Conservation (phyloP, 2,888 invertebrate species). For the Drosophila dives region DNA sequence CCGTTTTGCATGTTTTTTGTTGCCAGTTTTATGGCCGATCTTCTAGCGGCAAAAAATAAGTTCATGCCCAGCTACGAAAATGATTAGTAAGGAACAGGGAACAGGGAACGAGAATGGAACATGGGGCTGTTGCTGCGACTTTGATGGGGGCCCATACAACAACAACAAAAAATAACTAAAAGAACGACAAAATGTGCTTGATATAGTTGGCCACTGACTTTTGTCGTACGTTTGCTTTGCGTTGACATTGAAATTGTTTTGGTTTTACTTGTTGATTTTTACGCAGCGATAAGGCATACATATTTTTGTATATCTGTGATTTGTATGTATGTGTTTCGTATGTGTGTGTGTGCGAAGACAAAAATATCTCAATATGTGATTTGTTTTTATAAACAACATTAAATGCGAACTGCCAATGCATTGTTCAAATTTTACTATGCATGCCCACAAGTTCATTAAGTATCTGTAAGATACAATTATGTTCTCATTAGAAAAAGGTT, state of each 20-base stretch:
- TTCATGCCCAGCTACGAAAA: conserved; percentile 40
- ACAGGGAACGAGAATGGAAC: conserved; percentile 11
- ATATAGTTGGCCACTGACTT: conserved; percentile 75
- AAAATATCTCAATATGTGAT: conserved; percentile 65
- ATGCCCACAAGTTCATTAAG: conserved; percentile 7
- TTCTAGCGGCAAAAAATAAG: conserved; percentile 70
- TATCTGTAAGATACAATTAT: conserved; percentile 31
- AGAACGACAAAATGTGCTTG: conserved; percentile 14
- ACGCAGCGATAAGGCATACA: conserved; percentile 76
- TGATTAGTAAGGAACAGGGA: conserved; percentile 41
- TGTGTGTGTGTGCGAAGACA: conserved; percentile 29
- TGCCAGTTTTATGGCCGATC: conserved; percentile 69
- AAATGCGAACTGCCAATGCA: conserved; percentile 53
- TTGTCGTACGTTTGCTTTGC: conserved; percentile 52
- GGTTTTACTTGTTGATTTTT: conserved; percentile 72
- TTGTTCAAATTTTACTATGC: conserved; percentile 22
- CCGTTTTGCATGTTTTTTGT: conserved; percentile 69
- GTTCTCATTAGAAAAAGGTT: background rate
- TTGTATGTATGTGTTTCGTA: conserved; percentile 9
- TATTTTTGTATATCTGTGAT: conserved; percentile 38
- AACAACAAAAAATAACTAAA: background rate
- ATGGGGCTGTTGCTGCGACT: background rate
- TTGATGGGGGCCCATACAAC: conserved; percentile 2
- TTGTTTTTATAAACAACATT: conserved; percentile 75
- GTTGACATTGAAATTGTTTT: conserved; percentile 81